phyloP scores from a whole-genome alignment of 1,140 invertebrate genomes.

The Agrilus planipennis region DNA sequence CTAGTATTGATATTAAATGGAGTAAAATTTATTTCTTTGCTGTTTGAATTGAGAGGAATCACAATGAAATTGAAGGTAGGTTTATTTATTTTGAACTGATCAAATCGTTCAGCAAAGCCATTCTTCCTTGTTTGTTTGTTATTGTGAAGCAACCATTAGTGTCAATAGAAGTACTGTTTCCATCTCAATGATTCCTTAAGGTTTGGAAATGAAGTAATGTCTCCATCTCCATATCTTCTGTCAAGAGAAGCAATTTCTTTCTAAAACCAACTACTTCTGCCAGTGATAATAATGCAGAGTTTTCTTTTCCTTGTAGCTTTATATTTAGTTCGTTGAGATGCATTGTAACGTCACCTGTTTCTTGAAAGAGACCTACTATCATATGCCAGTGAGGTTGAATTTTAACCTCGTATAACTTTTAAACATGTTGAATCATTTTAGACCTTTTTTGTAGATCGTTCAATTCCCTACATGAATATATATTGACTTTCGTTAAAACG shows the following conservation, averaged over 20 bases:
- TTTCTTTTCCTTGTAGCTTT: slow-evolving; percentile 25
- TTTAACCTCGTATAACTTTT: too few species aligned
- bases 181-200: slow-evolving; percentile 12
- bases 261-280: slow-evolving; percentile 26
- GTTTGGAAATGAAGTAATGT: slow-evolving; percentile 14
- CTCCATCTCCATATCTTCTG: slow-evolving; percentile 12
- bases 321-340: slow-evolving; percentile 27
- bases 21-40: slow-evolving; percentile 15
- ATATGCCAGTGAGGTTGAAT: slow-evolving; percentile 25
- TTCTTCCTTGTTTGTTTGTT: slow-evolving; percentile 2
- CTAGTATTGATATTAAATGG: slow-evolving; percentile 20
- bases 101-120: slow-evolving; percentile 6
- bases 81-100: slow-evolving; percentile 17
- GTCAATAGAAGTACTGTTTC: slow-evolving; percentile 12
- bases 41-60: slow-evolving; percentile 21
- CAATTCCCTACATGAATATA: too few species aligned
- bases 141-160: slow-evolving; percentile 2
- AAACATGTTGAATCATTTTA: too few species aligned
- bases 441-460: too few species aligned
- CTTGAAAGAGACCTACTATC: too few species aligned
- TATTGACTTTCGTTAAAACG: too few species aligned
- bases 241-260: slow-evolving; percentile 17
- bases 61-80: slow-evolving; percentile 18
- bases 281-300: slow-evolving; percentile 15
- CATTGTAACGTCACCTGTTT: slow-evolving; percentile 23